A percentile compares a stretch with the other conserved stretches of the same genome.
Evolutionary conservation across 2,888 invertebrate species (phyloP).

Genomic region (Plebejus argus): DNA sequence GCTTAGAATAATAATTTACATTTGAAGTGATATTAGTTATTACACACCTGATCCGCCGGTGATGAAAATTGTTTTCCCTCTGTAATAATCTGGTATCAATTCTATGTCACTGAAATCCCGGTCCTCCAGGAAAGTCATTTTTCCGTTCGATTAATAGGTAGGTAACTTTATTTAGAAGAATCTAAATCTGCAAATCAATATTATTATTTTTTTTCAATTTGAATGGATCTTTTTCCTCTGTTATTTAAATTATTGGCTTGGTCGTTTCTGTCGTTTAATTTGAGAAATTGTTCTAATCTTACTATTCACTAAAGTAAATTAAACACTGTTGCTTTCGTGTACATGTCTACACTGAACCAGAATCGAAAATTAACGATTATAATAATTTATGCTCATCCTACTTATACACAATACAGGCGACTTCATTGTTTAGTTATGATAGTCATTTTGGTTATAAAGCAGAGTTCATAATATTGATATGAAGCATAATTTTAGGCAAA

Average conservation of each 20-base stretch:
- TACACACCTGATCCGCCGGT: slow-evolving; percentile 87
- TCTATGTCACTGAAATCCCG: slow-evolving; percentile 46
- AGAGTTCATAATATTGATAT: slow-evolving; percentile 5
- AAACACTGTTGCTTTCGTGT: background rate
- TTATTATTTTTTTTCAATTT: no score
- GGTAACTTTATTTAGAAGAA: background rate
- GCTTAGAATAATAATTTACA: background rate
- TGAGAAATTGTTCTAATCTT: background rate
- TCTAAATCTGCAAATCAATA: background rate
- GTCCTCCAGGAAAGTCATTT: slow-evolving; percentile 60
- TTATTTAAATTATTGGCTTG: no score
- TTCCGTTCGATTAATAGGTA: background rate
- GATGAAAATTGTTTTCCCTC: slow-evolving; percentile 86
- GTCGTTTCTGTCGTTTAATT: no score
- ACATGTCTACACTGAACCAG: background rate
- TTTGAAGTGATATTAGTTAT: background rate
- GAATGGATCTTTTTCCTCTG: background rate
- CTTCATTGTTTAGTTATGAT: background rate
- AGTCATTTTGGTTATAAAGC: background rate
- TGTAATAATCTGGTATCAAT: slow-evolving; percentile 83
- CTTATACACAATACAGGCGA: background rate
- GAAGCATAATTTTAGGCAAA: background rate
- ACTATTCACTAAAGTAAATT: background rate
- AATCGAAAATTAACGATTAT: background rate
- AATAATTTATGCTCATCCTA: background rate